Percentiles rank a stretch among this genome's conserved stretches.
Evolutionary conservation across 1,140 invertebrate genomes (phyloP).

Genomic region (Lerema accius): DNA sequence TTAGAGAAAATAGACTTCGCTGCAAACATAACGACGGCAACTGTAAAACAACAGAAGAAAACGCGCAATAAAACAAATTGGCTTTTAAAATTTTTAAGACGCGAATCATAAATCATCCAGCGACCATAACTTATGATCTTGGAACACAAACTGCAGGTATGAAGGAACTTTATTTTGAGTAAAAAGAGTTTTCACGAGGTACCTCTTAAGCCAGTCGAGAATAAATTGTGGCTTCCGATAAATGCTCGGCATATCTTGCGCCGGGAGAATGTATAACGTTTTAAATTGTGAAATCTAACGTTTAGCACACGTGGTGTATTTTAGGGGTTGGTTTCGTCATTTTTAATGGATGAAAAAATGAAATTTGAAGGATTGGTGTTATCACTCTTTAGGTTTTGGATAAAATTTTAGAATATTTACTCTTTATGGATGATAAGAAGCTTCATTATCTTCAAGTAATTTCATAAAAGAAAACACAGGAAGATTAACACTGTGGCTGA

Average conservation of each 20-base stretch:
- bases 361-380: too few relatives aligned
- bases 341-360: too few relatives aligned
- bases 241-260: slow-evolving; percentile 44
- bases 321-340: too few relatives aligned
- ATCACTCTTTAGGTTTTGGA: too few relatives aligned
- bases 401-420: too few relatives aligned
- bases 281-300: slow-evolving; percentile 42
- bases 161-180: slow-evolving; percentile 28
- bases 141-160: slow-evolving; percentile 23
- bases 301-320: too few relatives aligned
- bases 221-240: slow-evolving; percentile 54
- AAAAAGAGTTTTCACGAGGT: slow-evolving; percentile 30
- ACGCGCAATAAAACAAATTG: slow-evolving; percentile 11
- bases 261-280: slow-evolving; percentile 44
- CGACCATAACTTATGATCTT: slow-evolving; percentile 14
- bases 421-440: too few relatives aligned
- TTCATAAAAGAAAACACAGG: too few relatives aligned
- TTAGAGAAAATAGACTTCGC: not conserved
- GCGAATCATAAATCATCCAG: slow-evolving; percentile 23
- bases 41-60: not conserved
- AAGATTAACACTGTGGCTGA: too few relatives aligned
- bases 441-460: too few relatives aligned
- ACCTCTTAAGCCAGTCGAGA: slow-evolving; percentile 35
- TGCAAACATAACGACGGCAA: not conserved
- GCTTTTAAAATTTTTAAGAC: slow-evolving; percentile 25